phyloP scores from a whole-genome alignment of 2,113 vertebrate species.

The Nycticorax nycticorax region DNA sequence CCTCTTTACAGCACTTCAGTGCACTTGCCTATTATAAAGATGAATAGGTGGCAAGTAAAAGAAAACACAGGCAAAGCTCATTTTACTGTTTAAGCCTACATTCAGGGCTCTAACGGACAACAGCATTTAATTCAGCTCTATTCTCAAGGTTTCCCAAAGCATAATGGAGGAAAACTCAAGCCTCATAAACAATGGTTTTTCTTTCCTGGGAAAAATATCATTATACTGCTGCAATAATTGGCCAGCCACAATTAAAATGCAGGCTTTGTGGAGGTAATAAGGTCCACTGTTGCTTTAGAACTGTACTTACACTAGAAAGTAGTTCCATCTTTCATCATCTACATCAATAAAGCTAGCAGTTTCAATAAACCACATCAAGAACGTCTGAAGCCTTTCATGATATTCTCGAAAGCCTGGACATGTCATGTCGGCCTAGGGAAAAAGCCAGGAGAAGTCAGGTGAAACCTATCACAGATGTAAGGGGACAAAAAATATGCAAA shows the following conservation, averaged over 20 bases:
- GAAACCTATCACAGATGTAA: slow-evolving; percentile 73
- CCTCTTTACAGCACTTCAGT: slow-evolving; percentile 99
- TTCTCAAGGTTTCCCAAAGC: slow-evolving; percentile 86
- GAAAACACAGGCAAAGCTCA: slow-evolving; percentile 99
- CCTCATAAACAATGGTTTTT: slow-evolving; percentile 95
- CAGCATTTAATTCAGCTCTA: slow-evolving; percentile 98
- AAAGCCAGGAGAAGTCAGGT: slow-evolving; percentile 82
- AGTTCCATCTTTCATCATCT: slow-evolving; percentile 99
- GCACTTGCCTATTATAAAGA: slow-evolving; percentile 97
- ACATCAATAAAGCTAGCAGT: slow-evolving; percentile 98
- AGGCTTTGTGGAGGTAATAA: slow-evolving; percentile 82
- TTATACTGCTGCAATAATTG: slow-evolving; percentile 97
- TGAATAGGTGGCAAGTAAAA: slow-evolving; percentile 99
- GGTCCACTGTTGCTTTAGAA: slow-evolving; percentile 87
- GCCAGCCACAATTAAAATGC: slow-evolving; percentile 90
- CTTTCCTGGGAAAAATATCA: slow-evolving; percentile 94
- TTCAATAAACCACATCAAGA: slow-evolving; percentile 99
- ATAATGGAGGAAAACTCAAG: slow-evolving; percentile 96
- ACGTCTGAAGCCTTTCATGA: slow-evolving; percentile 97
- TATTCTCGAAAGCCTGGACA: slow-evolving; percentile 95
- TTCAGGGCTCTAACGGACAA: slow-evolving; percentile 98
- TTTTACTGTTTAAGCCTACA: slow-evolving; percentile 99
- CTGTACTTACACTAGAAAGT: slow-evolving; percentile 98
- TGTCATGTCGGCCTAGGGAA: slow-evolving; percentile 90
- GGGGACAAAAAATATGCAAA: slow-evolving; percentile 35